Conservation (phyloP, 53 echinoderm and acorn worm genomes). For the Hippasteria phrygiana region DNA sequence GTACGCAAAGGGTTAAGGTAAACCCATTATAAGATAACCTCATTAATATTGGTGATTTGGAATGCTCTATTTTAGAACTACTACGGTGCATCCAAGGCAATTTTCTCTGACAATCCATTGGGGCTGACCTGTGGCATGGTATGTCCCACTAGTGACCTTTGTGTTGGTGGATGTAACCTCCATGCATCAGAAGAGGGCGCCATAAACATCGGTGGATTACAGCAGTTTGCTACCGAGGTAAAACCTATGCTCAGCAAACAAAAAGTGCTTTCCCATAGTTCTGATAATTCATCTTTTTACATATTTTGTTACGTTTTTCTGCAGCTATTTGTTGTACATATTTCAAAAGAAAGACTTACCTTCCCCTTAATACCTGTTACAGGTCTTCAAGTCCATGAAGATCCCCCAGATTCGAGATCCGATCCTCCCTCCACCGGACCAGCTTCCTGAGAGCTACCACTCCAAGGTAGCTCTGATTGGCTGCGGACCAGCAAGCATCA, state of each 20-base stretch:
- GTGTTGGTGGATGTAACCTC: constrained; percentile 97
- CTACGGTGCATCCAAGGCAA: constrained; percentile 97
- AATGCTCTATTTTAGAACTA: constrained; percentile 76
- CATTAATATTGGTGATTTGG: background rate
- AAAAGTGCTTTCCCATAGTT: too few species aligned
- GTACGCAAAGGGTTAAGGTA: too few species aligned
- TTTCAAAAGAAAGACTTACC: too few species aligned
- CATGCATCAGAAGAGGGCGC: constrained; percentile 98
- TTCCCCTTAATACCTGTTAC: background rate
- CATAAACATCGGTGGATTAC: constrained; percentile 97
- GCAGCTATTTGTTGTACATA: too few species aligned
- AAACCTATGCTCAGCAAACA: too few species aligned
- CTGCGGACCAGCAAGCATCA: constrained; percentile 96
- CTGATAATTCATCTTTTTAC: too few species aligned
- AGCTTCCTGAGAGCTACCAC: constrained; percentile 86
- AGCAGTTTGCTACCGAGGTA: constrained; percentile 99
- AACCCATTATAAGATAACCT: too few species aligned
- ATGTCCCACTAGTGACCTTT: constrained; percentile 97
- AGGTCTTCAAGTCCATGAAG: constrained; percentile 96
- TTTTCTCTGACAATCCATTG: constrained; percentile 97
- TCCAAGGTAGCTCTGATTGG: constrained; percentile 95
- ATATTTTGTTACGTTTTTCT: too few species aligned
- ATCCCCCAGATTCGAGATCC: constrained; percentile 95
- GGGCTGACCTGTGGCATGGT: constrained; percentile 99
- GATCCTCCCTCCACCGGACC: constrained; percentile 70